Evolutionary conservation across 2,797 vertebrate species (phyloP).

Genomic region (Nothura maculosa): DNA sequence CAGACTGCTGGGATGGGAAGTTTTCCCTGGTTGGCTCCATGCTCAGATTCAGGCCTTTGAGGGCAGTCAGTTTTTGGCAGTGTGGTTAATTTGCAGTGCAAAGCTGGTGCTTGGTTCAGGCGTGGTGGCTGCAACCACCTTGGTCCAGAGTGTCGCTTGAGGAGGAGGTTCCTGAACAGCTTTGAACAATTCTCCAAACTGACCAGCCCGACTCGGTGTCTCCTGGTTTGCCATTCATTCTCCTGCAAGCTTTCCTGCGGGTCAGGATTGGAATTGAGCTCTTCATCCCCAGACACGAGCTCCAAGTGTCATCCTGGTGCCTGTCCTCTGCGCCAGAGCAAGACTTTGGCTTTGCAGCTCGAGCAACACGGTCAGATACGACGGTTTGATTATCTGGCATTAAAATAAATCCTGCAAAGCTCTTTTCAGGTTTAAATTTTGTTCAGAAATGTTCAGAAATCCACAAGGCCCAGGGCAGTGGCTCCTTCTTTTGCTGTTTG

Average conservation of each 20-base stretch:
- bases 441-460: not conserved
- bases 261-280: not conserved
- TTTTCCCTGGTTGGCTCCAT: no score
- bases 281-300: not conserved
- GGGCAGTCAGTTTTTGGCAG: not conserved
- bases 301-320: accelerated
- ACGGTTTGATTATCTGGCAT: not conserved
- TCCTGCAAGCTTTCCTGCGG: not conserved
- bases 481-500: not conserved
- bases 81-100: not conserved
- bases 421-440: not conserved
- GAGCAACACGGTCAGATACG: not conserved
- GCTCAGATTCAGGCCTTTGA: not conserved
- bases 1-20: no score
- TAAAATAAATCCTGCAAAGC: not conserved
- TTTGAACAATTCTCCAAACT: not conserved
- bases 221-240: not conserved
- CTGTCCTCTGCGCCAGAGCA: not conserved
- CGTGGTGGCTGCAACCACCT: not conserved
- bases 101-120: not conserved
- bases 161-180: not conserved
- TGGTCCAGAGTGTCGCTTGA: not conserved
- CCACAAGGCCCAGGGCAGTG: accelerated
- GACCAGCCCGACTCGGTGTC: not conserved
- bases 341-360: not conserved